Evolutionary conservation across 2,888 invertebrate genomes (phyloP).

Genomic region (Sarcophaga subvicina): DNA sequence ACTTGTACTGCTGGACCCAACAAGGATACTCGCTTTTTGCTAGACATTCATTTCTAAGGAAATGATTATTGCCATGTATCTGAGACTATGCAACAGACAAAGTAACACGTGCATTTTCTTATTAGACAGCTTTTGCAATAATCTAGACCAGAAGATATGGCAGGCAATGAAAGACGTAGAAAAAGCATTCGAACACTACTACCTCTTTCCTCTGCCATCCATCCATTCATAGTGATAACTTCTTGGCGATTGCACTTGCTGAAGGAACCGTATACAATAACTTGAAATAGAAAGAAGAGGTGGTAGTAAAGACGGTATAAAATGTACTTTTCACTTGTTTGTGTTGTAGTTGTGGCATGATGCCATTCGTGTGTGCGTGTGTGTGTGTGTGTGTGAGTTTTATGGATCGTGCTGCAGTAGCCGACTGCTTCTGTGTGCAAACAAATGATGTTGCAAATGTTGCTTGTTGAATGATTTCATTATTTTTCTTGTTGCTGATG

Average conservation of each 20-base stretch:
- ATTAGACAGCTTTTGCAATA: conserved; percentile 24
- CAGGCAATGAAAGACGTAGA: no score
- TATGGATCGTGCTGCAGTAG: conserved; percentile 57
- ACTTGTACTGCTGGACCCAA: conserved; percentile 59
- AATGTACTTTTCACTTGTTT: background rate
- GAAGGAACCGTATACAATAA: no score
- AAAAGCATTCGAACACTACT: no score
- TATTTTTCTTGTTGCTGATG: conserved; percentile 10
- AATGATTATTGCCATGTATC: conserved; percentile 12
- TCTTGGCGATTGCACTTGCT: no score
- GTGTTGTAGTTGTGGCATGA: conserved; percentile 45
- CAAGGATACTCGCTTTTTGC: conserved; percentile 23
- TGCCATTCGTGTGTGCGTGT: conserved; percentile 26
- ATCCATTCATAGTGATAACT: no score
- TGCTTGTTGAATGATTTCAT: conserved; percentile 46
- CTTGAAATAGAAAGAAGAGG: background rate
- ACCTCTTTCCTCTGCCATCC: no score
- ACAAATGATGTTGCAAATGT: conserved; percentile 59
- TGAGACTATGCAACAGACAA: background rate
- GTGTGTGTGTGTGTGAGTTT: background rate
- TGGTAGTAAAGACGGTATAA: background rate
- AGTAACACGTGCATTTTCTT: background rate
- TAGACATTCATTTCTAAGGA: conserved; percentile 32
- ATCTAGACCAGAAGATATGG: conserved; percentile 28
- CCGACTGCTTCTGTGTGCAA: conserved; percentile 60